Conservation (phyloP, 2,113 vertebrate genomes). For the Candoia aspera region DNA sequence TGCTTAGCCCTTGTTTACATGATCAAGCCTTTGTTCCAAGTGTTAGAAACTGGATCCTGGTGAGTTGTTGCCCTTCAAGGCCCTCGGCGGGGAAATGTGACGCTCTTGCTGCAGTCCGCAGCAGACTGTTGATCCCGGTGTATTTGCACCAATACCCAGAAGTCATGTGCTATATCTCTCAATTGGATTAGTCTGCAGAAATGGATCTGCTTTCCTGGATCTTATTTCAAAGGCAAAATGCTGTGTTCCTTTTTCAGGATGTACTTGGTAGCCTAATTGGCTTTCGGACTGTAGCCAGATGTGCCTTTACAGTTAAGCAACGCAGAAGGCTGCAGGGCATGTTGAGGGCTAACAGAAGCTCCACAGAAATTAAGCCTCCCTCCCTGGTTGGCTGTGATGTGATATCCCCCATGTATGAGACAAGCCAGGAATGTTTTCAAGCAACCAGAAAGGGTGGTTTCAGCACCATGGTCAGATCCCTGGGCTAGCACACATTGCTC, state of each 20-base stretch:
- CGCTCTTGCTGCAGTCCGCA: background rate
- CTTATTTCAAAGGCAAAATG: background rate
- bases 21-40: background rate
- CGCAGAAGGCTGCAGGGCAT: background rate
- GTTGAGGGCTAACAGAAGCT: background rate
- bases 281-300: background rate
- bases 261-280: background rate
- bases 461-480: slow-evolving; percentile 6
- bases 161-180: background rate
- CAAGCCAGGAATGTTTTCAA: no score
- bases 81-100: background rate
- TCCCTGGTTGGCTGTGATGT: background rate
- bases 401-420: background rate
- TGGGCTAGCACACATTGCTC: accelerated
- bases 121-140: background rate
- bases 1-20: background rate
- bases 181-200: background rate
- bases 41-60: background rate
- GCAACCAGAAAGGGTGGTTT: background rate
- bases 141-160: background rate
- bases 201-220: background rate
- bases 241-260: background rate
- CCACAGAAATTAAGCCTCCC: background rate
- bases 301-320: background rate
- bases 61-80: background rate